Evolutionary conservation across 64 coral and sea anemone genomes (phyloP), one percentile per base, ranked within the genome.

Genomic region (Platygyra sinensis): DNA sequence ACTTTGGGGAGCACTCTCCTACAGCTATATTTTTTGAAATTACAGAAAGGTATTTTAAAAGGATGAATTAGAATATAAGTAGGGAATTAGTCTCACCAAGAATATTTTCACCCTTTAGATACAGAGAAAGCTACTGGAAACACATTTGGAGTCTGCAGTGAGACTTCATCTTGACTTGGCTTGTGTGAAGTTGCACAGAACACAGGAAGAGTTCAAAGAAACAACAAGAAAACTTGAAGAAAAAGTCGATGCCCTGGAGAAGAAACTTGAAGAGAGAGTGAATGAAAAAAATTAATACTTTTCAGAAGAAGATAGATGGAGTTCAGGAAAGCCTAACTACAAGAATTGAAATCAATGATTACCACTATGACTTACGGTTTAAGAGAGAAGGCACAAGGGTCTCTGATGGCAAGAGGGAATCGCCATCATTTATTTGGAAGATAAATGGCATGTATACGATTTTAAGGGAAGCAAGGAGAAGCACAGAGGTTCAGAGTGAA

Each of bases 131-230:
- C 76, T 52, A n/a, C 9, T 79, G 10, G 76, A 79, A 29, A 22
- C 49, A 8, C 76, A 79, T 25, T 50, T 79, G 10, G 39, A 79
- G 49, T 55, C 76, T 27, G 8, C 51, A 12, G 8, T 14, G 9
- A 54, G 49, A 14, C 10, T 54, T 30, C 76, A 79, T 29, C 76
- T 79, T 57, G 76, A 79, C 51, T 15, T 79, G 24, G 76, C 76
- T 79, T 79, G 76, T 29, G 2, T 79, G 22, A 55, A 54, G 76
- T 54, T 78, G 22, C 76, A 27, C 49, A 54, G 20, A 12, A 78
- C 76, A 10, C 42, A 55, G 22, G 46, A 52, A 13, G 49, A 78
- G 49, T 78, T 78, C 15, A 78, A 19, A 28, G 76, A 78, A 39
- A 78, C 39, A 46, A 51, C 39, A 52, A 52, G n/a, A n/a, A 54